A percentile compares a stretch with the other conserved stretches of the same genome.
Evolutionary conservation across 1,140 invertebrate genomes (phyloP).

Genomic region (Holcopasites calliopsidis): DNA sequence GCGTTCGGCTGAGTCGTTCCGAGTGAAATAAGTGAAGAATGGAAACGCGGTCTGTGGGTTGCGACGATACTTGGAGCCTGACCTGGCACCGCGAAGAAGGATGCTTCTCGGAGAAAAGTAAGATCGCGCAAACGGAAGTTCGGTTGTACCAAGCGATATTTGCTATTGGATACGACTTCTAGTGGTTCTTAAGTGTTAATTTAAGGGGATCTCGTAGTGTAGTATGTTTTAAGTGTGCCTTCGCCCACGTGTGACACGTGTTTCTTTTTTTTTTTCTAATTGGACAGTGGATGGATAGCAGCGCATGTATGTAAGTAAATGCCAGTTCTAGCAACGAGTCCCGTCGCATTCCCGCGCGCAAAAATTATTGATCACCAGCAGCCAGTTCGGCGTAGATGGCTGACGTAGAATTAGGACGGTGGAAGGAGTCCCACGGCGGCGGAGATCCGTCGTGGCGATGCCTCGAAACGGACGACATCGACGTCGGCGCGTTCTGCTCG

Average conservation of each 20-base stretch:
- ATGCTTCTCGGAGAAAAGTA: constrained; percentile 42
- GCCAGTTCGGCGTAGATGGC: constrained; percentile 13
- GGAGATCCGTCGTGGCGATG: neutral
- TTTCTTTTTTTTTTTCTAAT: neutral
- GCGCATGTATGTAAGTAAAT: neutral
- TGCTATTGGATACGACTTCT: too few species aligned
- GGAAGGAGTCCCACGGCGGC: neutral
- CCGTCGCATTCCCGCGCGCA: constrained; percentile 40
- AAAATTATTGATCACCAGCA: constrained; percentile 46
- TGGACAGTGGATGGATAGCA: neutral
- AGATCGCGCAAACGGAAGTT: neutral
- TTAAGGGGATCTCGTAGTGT: too few species aligned
- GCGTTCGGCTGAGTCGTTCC: neutral
- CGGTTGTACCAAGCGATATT: too few species aligned
- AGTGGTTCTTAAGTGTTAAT: too few species aligned
- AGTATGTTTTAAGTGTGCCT: too few species aligned
- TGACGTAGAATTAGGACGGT: constrained; percentile 29
- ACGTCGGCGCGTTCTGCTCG: neutral
- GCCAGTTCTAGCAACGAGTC: neutral
- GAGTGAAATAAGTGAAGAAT: neutral
- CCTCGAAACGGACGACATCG: neutral
- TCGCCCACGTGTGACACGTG: neutral
- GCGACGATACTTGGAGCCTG: neutral
- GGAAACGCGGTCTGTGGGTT: neutral
- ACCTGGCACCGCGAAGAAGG: neutral